Conservation (phyloP, 2,888 invertebrate species). For the Ptychoptera contaminata region DNA sequence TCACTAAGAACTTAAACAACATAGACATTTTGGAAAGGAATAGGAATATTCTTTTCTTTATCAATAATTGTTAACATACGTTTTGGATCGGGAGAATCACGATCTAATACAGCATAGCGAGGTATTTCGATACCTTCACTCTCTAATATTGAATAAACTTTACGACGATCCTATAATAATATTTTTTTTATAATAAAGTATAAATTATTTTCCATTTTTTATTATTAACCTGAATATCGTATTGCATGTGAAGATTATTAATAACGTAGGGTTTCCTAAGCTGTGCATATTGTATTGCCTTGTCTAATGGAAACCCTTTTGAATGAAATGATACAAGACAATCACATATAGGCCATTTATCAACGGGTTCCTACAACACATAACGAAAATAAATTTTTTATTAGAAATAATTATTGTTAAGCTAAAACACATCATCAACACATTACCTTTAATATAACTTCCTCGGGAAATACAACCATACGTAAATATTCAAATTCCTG, state of each 20-base stretch:
- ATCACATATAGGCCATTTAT: slow-evolving; percentile 96
- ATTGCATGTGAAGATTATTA: slow-evolving; percentile 97
- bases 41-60: not conserved
- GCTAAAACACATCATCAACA: not conserved
- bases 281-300: slow-evolving; percentile 92
- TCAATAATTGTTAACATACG: slow-evolving; percentile 39
- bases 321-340: slow-evolving; percentile 97
- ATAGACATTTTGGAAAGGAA: not conserved
- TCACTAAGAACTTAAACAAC: not conserved
- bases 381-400: not conserved
- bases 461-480: slow-evolving; percentile 89
- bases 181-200: not conserved
- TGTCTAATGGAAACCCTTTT: slow-evolving; percentile 94
- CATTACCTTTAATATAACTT: slow-evolving; percentile 76
- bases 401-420: too few species aligned
- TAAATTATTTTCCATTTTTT: not conserved
- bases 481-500: slow-evolving; percentile 94
- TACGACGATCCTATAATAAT: slow-evolving; percentile 58
- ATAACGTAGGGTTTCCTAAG: slow-evolving; percentile 90
- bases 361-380: slow-evolving; percentile 64
- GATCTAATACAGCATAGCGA: slow-evolving; percentile 88
- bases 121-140: slow-evolving; percentile 95
- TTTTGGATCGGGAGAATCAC: slow-evolving; percentile 83
- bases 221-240: slow-evolving; percentile 69
- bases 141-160: slow-evolving; percentile 88